Conservation (phyloP, 2,888 invertebrate species). For the Ormyrus thymus region DNA sequence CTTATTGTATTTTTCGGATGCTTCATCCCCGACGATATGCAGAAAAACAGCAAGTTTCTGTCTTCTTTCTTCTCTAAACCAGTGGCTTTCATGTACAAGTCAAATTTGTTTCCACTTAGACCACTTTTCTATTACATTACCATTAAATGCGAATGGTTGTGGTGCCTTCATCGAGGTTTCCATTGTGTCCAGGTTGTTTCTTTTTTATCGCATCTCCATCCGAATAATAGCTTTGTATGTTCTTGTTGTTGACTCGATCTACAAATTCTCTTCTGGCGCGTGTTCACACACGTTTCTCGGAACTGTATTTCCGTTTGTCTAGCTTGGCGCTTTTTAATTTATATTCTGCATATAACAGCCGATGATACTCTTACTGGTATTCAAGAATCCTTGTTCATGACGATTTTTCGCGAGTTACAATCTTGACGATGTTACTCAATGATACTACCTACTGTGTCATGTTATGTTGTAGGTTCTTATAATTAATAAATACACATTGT, state of each 20-base stretch:
- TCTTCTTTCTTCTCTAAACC: conserved; percentile 57
- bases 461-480: neutral
- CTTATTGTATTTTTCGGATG: conserved; percentile 61
- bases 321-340: neutral
- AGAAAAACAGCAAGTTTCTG: conserved; percentile 60
- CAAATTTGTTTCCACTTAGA: conserved; percentile 44
- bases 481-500: too few relatives aligned
- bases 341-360: too few relatives aligned
- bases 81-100: conserved; percentile 56
- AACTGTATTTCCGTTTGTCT: neutral
- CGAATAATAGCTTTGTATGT: neutral
- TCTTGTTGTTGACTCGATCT: neutral
- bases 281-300: neutral
- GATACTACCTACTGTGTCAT: neutral
- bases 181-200: conserved; percentile 8
- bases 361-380: neutral
- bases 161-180: conserved; percentile 50
- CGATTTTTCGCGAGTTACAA: neutral
- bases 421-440: neutral
- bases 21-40: conserved; percentile 61
- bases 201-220: conserved; percentile 27
- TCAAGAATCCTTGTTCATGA: neutral
- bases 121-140: conserved; percentile 50
- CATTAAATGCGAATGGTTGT: too few relatives aligned
- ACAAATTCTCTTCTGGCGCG: neutral